Percentiles rank a stretch among this genome's conserved stretches.
Conservation (phyloP, 2,113 vertebrate species). For the Chiloscyllium plagiosum region DNA sequence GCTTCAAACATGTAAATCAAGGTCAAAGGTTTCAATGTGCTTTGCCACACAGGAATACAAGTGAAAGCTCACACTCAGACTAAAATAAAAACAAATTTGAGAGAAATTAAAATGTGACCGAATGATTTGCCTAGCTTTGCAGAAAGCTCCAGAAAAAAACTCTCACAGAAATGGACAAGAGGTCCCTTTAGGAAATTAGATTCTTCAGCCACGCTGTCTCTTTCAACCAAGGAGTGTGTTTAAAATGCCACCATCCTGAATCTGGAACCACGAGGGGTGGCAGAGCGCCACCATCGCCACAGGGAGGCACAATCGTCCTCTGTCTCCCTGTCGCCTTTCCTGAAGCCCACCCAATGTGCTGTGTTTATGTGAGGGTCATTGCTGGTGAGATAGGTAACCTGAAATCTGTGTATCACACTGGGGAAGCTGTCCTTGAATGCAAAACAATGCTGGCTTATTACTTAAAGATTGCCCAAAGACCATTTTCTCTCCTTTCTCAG, state of each 20-base stretch:
- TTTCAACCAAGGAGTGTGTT: neutral
- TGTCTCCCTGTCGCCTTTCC: no score
- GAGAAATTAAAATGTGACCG: no score
- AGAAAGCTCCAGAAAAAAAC: no score
- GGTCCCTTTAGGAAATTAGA: neutral
- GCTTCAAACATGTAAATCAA: neutral
- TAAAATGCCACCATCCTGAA: neutral
- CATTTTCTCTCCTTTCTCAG: neutral
- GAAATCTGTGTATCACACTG: neutral
- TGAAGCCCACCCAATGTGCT: neutral
- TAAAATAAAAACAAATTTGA: no score
- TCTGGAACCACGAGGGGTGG: neutral
- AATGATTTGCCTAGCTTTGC: no score
- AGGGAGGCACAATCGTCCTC: neutral
- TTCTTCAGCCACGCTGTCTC: neutral
- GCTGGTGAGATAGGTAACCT: neutral
- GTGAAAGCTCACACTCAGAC: no score
- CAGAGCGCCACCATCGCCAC: neutral
- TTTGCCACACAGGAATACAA: no score
- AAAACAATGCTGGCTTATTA: neutral
- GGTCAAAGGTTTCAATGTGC: no score
- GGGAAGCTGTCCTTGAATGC: neutral
- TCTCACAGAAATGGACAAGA: neutral
- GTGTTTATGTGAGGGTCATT: neutral
- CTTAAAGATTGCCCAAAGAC: neutral